These are phyloP conservation scores for Saccostrea echinata DNA, from an alignment of 1,140 invertebrate species.

Conservation along the genomic window DNA sequence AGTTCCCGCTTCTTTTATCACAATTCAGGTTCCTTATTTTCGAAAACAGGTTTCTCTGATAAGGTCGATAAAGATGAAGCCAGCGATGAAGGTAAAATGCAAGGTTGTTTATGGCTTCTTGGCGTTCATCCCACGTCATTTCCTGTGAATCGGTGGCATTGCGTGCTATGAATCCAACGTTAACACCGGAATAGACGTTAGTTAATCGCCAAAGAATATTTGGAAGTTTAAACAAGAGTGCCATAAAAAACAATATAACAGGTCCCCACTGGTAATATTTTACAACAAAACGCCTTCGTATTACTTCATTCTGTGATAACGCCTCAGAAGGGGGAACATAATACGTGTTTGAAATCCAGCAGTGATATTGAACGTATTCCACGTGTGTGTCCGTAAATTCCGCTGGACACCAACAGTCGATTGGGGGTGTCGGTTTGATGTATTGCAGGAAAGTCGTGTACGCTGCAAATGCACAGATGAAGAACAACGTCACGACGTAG, in stretches of 20 bases:
- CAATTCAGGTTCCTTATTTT: constrained; percentile 67
- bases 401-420: constrained; percentile 77
- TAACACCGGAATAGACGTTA: constrained; percentile 66
- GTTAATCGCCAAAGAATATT: constrained; percentile 80
- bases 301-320: constrained; percentile 65
- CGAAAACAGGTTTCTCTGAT: constrained; percentile 64
- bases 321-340: constrained; percentile 69
- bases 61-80: constrained; percentile 69
- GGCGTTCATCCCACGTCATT: constrained; percentile 62
- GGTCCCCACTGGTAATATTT: constrained; percentile 81
- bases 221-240: constrained; percentile 79
- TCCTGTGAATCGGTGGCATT: constrained; percentile 57
- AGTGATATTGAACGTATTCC: constrained; percentile 90
- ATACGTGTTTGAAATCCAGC: constrained; percentile 98
- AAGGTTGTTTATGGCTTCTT: constrained; percentile 68
- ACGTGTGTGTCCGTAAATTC: constrained; percentile 72
- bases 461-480: constrained; percentile 71
- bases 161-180: constrained; percentile 65
- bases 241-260: constrained; percentile 80
- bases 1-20: constrained; percentile 80
- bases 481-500: constrained; percentile 69
- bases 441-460: constrained; percentile 53
- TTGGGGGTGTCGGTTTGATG: constrained; percentile 76
- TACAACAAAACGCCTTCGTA: constrained; percentile 63
- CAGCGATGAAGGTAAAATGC: constrained; percentile 70